Conservation (phyloP, 2,113 vertebrate genomes). For the Acanthisitta chloris region DNA sequence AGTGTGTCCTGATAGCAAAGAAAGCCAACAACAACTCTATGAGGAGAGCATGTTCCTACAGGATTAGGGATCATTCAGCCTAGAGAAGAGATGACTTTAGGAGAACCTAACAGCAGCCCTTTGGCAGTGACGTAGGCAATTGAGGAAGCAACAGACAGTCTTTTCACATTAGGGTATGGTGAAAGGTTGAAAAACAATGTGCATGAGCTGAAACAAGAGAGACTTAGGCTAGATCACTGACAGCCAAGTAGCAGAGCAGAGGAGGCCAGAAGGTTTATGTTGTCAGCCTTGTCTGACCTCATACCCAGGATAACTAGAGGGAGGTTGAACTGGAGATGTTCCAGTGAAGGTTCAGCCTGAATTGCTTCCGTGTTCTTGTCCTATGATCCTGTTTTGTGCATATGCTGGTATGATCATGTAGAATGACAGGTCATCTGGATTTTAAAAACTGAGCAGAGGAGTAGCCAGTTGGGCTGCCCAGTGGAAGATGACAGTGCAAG, state of each 20-base stretch:
- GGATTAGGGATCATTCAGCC: not conserved
- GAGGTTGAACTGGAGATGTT: not conserved
- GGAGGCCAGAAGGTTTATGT: not conserved
- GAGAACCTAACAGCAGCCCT: not conserved
- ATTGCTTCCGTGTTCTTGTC: not conserved
- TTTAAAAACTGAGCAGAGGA: not conserved
- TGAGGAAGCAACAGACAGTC: not conserved
- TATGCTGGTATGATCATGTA: not conserved
- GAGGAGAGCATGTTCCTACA: not conserved
- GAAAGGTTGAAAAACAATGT: not conserved
- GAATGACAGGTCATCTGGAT: not conserved
- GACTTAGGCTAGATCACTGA: too few relatives aligned
- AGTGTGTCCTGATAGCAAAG: not conserved
- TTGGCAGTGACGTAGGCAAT: not conserved
- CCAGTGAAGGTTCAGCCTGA: too few relatives aligned
- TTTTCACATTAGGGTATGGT: not conserved
- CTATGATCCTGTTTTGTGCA: not conserved
- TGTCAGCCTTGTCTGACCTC: not conserved
- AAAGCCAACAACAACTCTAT: not conserved
- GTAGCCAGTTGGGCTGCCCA: not conserved
- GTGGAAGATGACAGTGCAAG: not conserved
- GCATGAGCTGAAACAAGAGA: not conserved
- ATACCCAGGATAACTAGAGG: not conserved
- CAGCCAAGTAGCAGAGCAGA: not conserved
- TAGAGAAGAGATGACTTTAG: not conserved